Base-by-base conservation (phyloP, 2,888 invertebrate species). In the Stenotaenia linearis region DNA sequence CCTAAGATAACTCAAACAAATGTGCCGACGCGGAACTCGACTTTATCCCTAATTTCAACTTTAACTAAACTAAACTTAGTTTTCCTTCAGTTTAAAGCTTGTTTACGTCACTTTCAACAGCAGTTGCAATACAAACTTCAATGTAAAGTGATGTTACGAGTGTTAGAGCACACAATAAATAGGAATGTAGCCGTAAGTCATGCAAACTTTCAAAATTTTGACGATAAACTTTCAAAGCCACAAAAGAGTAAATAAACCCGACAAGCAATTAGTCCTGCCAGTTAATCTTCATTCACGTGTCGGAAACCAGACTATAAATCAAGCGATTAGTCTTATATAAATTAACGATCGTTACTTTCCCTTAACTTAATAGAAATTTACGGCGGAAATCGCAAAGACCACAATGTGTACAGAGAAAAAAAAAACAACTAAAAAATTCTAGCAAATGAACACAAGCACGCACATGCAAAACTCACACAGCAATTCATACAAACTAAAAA, bases 251-350 rank as follows among this genome's bases (percentile, higher is more conserved):
- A 45, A n/a, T 45, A 45, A 45, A 45, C 18, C 69, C 5, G 69
- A 69, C 69, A 69, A 28, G 28, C 69, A 69, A 69, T 69, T 69
- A 69, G 69, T 25, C 1, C 69, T 69, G 69, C 69, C 69, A 69
- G 25, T 69, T 69, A 28, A 69, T 69, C 69, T 69, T 69, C 69
- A 69, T 69, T 69, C 69, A 69, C 25, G 69, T 69, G 69, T 69
- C 69, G 69, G 69, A 69, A 69, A 69, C 69, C 15, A 25, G 15
- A 69, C 69, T 28, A 69, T 69, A 69, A 69, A 69, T 69, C 69
- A 69, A 6, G 15, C 25, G 25, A 69, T 69, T 69, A 69, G 25
- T 28, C 69, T 28, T 69, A 9, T n/a, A n/a, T 32, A 32, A 69
- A 69, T 69, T 69, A 69, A 69, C 69, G n/a, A n/a, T 69, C 69